These are phyloP conservation scores for Dissostichus mawsoni DNA, from an alignment of 2,113 vertebrate species.

Conservation along the genomic window DNA sequence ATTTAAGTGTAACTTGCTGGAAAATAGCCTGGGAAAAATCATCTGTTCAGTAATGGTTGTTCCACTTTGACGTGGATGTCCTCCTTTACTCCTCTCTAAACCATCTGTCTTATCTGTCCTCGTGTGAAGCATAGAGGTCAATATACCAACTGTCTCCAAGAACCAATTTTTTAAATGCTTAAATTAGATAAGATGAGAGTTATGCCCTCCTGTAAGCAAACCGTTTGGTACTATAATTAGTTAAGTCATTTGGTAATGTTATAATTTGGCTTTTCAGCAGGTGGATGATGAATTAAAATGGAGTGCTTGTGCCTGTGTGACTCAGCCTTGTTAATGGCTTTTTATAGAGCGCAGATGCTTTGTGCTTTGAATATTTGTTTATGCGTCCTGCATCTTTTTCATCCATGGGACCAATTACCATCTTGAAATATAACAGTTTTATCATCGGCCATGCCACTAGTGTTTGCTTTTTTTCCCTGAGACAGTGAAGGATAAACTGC, in stretches of 20 bases:
- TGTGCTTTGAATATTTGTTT: conserved; percentile 44
- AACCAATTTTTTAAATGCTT: conserved; percentile 6
- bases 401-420: conserved; percentile 44
- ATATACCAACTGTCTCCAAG: conserved; percentile 17
- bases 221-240: conserved; percentile 18
- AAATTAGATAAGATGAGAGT: conserved; percentile 13
- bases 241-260: conserved; percentile 29
- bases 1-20: conserved; percentile 13
- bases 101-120: conserved; percentile 38
- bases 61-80: conserved; percentile 24
- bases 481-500: conserved; percentile 15
- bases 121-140: neutral
- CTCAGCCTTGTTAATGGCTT: conserved; percentile 36
- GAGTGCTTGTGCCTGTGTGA: conserved; percentile 36
- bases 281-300: conserved; percentile 41
- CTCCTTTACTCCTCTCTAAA: conserved; percentile 29
- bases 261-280: conserved; percentile 41
- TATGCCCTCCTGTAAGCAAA: neutral
- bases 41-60: conserved; percentile 5
- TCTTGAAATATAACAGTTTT: conserved; percentile 50
- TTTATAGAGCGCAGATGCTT: conserved; percentile 48
- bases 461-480: conserved; percentile 1
- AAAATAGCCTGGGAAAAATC: neutral
- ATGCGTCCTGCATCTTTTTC: conserved; percentile 38
- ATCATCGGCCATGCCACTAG: conserved; percentile 31